Percentiles rank a stretch among this genome's conserved stretches.
These are phyloP conservation scores for Abrostola triplasia DNA, from an alignment of 2,888 invertebrate species.

Conservation along the genomic window DNA sequence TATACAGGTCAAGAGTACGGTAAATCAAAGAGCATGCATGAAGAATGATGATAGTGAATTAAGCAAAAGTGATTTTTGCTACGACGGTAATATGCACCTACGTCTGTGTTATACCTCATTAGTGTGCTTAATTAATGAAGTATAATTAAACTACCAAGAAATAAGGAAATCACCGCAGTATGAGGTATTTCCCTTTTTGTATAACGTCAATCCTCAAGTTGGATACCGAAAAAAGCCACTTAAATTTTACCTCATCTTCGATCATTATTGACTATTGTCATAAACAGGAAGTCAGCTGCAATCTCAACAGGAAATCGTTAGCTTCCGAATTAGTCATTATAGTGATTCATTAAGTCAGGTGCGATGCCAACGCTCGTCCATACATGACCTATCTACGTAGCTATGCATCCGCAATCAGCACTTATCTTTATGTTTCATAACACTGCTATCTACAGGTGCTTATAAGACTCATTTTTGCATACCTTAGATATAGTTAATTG, in stretches of 20 bases:
- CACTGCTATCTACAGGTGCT: conserved; percentile 37
- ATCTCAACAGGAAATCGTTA: conserved; percentile 41
- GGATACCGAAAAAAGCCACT: background rate
- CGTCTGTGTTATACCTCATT: no score
- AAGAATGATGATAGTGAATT: no score
- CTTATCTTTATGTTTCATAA: conserved; percentile 47
- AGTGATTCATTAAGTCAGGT: conserved; percentile 47
- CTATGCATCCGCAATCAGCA: conserved; percentile 33
- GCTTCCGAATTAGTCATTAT: conserved; percentile 53
- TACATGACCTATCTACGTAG: conserved; percentile 35
- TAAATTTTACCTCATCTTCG: conserved; percentile 19
- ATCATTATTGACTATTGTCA: conserved; percentile 18
- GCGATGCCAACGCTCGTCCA: conserved; percentile 31
- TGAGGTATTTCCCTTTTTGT: no score
- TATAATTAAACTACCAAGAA: no score
- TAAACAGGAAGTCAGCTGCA: conserved; percentile 28
- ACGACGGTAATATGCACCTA: no score
- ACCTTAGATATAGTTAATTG: background rate
- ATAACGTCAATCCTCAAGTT: background rate
- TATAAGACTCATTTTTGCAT: background rate
- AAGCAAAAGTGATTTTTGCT: no score
- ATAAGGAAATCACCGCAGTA: no score
- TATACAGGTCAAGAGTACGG: background rate
- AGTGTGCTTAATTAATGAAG: no score
- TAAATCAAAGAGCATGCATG: no score